Evolutionary conservation across 2,113 vertebrate genomes (phyloP).

Genomic region (Pluvianellus socialis): DNA sequence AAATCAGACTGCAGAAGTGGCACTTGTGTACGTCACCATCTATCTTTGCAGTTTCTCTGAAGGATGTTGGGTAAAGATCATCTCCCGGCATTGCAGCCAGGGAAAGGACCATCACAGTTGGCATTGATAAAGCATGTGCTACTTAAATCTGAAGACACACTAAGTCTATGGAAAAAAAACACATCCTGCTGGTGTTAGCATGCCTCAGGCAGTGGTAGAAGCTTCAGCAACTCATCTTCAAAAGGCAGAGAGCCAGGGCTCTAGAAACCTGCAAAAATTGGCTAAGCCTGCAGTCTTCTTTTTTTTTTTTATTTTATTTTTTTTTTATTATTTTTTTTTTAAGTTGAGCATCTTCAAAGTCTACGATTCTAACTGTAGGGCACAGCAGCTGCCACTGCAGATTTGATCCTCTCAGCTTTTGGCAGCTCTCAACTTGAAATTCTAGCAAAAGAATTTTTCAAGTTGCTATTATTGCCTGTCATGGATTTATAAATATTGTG

Average conservation of each 20-base stretch:
- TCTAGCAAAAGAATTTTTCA: slow-evolving; percentile 85
- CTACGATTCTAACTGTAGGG: slow-evolving; percentile 85
- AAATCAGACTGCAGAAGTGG: slow-evolving; percentile 88
- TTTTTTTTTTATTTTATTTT: slow-evolving; percentile 50
- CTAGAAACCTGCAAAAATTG: slow-evolving; percentile 86
- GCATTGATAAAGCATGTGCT: slow-evolving; percentile 77
- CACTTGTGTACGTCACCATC: slow-evolving; percentile 77
- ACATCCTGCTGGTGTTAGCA: slow-evolving; percentile 79
- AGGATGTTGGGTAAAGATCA: slow-evolving; percentile 74
- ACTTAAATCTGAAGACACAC: slow-evolving; percentile 77
- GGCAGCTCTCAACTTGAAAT: slow-evolving; percentile 84
- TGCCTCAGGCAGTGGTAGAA: slow-evolving; percentile 79
- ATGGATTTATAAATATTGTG: slow-evolving; percentile 87
- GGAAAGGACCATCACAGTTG: slow-evolving; percentile 72
- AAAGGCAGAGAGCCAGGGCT: slow-evolving; percentile 83
- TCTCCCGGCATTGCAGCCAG: slow-evolving; percentile 51
- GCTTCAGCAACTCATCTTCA: slow-evolving; percentile 87
- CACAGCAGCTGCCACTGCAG: slow-evolving; percentile 86
- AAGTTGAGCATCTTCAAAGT: slow-evolving; percentile 84
- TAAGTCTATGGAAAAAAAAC: slow-evolving; percentile 65
- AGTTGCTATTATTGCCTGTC: slow-evolving; percentile 90
- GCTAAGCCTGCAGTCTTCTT: slow-evolving; percentile 83
- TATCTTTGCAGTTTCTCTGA: slow-evolving; percentile 77
- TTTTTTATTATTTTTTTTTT: slow-evolving; percentile 68
- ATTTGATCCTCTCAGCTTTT: slow-evolving; percentile 87